phyloP scores from a whole-genome alignment of 2,797 vertebrate genomes.

The Poeciliopsis presidionis region DNA sequence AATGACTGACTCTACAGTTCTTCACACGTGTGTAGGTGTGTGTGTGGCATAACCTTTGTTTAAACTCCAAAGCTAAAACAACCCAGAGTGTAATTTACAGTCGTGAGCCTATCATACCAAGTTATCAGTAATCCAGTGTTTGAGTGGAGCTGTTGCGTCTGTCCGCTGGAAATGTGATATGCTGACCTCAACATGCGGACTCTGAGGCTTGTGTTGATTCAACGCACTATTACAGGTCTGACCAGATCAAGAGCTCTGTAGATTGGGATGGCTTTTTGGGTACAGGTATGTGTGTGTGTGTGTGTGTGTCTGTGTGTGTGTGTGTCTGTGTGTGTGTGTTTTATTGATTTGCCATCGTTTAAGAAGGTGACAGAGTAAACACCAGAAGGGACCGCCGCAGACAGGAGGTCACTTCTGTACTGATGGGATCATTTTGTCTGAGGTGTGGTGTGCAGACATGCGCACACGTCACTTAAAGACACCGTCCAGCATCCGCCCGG shows the following conservation, averaged over 20 bases:
- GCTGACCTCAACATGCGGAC: slow-evolving; percentile 48
- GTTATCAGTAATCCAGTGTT: slow-evolving; percentile 23
- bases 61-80: slow-evolving; percentile 2
- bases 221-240: slow-evolving; percentile 38
- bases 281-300: slow-evolving; percentile 17
- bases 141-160: slow-evolving; percentile 30
- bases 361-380: slow-evolving; percentile 69
- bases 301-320: slow-evolving; percentile 19
- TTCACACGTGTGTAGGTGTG: not conserved
- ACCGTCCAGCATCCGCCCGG: slow-evolving; percentile 16
- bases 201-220: slow-evolving; percentile 55
- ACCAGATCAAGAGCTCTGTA: slow-evolving; percentile 53
- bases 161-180: slow-evolving; percentile 20
- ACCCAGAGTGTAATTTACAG: not conserved
- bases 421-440: slow-evolving; percentile 48
- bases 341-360: slow-evolving; percentile 66
- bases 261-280: slow-evolving; percentile 47
- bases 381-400: slow-evolving; percentile 46
- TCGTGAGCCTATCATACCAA: not conserved
- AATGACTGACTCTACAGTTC: not conserved
- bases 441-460: slow-evolving; percentile 23
- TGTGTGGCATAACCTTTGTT: slow-evolving; percentile 2
- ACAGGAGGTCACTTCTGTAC: slow-evolving; percentile 50
- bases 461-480: slow-evolving; percentile 31
- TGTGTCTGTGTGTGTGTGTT: slow-evolving; percentile 35